These are phyloP conservation scores for Chironomus tentans DNA, from an alignment of 2,888 invertebrate species.

Conservation along the genomic window DNA sequence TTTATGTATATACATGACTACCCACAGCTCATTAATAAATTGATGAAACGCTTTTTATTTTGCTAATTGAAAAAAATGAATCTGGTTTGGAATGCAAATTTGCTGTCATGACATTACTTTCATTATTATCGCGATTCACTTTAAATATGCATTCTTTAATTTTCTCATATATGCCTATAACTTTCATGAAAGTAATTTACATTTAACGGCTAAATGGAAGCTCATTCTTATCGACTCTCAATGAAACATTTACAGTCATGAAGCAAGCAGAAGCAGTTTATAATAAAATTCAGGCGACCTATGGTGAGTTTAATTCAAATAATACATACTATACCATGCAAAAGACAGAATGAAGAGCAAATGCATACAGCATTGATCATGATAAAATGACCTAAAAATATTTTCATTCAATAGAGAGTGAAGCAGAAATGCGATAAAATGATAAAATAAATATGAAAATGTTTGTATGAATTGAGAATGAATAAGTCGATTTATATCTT, in stretches of 20 bases:
- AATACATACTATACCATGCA: neutral
- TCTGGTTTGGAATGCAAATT: slow-evolving; percentile 10
- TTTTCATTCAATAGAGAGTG: no score
- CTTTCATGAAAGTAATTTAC: neutral
- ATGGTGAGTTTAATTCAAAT: neutral
- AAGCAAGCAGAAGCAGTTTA: neutral
- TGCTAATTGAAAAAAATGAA: neutral
- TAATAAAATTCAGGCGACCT: neutral
- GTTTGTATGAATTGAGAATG: neutral
- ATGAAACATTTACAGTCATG: neutral
- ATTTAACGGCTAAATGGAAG: slow-evolving; percentile 7
- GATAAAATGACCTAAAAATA: no score
- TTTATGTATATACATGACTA: neutral
- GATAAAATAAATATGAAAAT: neutral
- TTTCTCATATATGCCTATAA: neutral
- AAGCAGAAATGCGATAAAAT: neutral
- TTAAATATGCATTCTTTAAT: neutral
- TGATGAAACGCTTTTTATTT: neutral
- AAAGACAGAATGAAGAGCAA: no score
- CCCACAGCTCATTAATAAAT: neutral
- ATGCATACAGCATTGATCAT: no score
- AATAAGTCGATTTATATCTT: no score
- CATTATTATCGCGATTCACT: neutral
- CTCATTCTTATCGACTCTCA: neutral
- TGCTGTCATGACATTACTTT: slow-evolving; percentile 1